Evolutionary conservation across 1,140 invertebrate species (phyloP).

Genomic region (Drosophila oshimai): DNA sequence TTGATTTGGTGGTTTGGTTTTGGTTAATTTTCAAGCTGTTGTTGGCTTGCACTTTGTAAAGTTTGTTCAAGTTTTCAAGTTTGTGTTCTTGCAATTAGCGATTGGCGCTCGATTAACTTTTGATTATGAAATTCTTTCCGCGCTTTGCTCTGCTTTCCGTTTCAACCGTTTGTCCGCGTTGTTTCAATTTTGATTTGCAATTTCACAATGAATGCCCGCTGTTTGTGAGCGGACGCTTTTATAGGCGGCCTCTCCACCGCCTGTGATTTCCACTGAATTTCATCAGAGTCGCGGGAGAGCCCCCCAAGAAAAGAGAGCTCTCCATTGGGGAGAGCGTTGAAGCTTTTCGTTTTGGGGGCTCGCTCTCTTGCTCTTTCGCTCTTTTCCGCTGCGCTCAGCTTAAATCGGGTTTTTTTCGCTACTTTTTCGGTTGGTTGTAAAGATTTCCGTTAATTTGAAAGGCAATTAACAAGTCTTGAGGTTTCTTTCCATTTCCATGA

Average conservation of each 20-base stretch:
- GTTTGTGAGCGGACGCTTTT: conserved; percentile 50
- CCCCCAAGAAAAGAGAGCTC: too few species aligned
- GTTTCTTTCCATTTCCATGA: conserved; percentile 36
- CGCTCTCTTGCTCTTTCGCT: conserved; percentile 4
- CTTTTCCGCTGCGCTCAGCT: conserved; percentile 10
- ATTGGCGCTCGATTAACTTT: conserved; percentile 61
- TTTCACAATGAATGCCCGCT: conserved; percentile 82
- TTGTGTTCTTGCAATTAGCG: conserved; percentile 36
- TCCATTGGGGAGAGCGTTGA: too few species aligned
- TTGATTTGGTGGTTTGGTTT: conserved; percentile 32
- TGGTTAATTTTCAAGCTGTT: conserved; percentile 29
- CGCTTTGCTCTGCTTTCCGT: conserved; percentile 58
- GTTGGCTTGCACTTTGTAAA: conserved; percentile 22
- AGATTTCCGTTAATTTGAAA: conserved; percentile 67
- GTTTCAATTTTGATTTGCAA: conserved; percentile 82
- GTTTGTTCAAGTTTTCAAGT: not conserved
- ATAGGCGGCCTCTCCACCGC: conserved; percentile 66
- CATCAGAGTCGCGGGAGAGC: conserved; percentile 60
- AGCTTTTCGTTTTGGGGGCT: conserved; percentile 30
- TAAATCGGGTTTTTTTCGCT: conserved; percentile 5
- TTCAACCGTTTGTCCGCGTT: conserved; percentile 57
- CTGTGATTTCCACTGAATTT: conserved; percentile 63
- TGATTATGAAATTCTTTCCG: conserved; percentile 82
- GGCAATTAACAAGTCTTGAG: conserved; percentile 51
- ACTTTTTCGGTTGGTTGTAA: conserved; percentile 24